These are phyloP conservation scores for Melanotaenia parkinsoni DNA, from an alignment of 2,797 vertebrate genomes.

Conservation along the genomic window DNA sequence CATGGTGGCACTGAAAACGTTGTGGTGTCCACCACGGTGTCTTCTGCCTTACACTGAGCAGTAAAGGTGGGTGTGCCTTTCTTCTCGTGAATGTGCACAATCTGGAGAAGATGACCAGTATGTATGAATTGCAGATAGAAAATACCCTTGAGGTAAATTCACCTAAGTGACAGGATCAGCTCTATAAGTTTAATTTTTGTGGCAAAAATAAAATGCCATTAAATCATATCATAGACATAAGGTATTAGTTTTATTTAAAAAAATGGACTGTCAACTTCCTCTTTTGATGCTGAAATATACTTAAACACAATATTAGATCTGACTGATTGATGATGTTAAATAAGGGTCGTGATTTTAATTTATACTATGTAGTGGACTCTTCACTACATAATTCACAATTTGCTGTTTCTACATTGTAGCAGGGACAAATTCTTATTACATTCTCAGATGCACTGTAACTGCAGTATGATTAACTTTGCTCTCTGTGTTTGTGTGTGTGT, in stretches of 20 bases:
- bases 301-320: not conserved
- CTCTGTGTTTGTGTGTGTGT: constrained; percentile 14
- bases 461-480: constrained; percentile 26
- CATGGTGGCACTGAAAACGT: too few species aligned
- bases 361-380: not conserved
- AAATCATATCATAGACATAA: not conserved
- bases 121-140: not conserved
- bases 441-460: constrained; percentile 5
- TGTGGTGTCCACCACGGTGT: too few species aligned
- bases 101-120: too few species aligned
- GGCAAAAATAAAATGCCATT: not conserved
- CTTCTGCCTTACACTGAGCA: too few species aligned
- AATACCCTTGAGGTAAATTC: not conserved
- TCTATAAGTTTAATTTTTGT: not conserved
- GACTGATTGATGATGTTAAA: not conserved
- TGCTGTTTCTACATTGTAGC: constrained; percentile 11
- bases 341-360: not conserved
- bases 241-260: not conserved
- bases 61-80: too few species aligned
- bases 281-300: not conserved
- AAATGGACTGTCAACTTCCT: not conserved
- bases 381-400: not conserved
- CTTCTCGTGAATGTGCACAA: too few species aligned
- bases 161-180: not conserved
- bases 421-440: constrained; percentile 4